Base-by-base conservation (phyloP, 2,888 invertebrate species). In the Nowickia ferox region DNA sequence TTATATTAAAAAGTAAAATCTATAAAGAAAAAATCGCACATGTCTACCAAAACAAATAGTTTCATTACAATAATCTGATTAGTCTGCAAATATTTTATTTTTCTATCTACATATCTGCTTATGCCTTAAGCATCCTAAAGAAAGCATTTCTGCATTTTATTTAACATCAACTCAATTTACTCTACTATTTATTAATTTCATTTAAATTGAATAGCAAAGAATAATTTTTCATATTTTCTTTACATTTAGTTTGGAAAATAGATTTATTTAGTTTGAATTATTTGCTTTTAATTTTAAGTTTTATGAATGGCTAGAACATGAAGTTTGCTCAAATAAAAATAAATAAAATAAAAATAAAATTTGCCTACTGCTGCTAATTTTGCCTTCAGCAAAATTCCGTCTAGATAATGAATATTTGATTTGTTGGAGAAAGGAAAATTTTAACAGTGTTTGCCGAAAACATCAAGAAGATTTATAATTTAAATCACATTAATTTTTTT, bases 221-320 rank as follows among this genome's bases (percentile, higher is more conserved):
- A 57, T 9, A 9, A 76, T n/a, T 40, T 76, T 66, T 66, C 44
- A 30, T 38, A 30, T 30, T 38, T 63, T 38, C 17, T 53, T 42
- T 22, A n/a, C 8, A 71, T 22, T 57, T 69, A 51, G 38, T 13
- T 51, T 63, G 42, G 4, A 30, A 48, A 53, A 30, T 44, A 9
- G 53, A 75, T 75, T 13, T 30, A 30, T 57, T 22, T 77, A 38
- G 11, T 53, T 30, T 2, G 19, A 1, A 53, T 19, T 65, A 55
- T 69, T 78, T 63, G 51, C 53, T 55, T 79, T 69, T 71, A 44
- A 40, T 53, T 61, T 71, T 1, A 19, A 48, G 9, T 17, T 46
- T 38, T 46, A 22, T 19, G 11, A 38, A 48, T 61, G 38, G 15
- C 38, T 46, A 59, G 0, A 46, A 72, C 46, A 48, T 11, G 30